Evolutionary conservation across 2,888 invertebrate species (phyloP).

Genomic region (Oxycera nigricornis): DNA sequence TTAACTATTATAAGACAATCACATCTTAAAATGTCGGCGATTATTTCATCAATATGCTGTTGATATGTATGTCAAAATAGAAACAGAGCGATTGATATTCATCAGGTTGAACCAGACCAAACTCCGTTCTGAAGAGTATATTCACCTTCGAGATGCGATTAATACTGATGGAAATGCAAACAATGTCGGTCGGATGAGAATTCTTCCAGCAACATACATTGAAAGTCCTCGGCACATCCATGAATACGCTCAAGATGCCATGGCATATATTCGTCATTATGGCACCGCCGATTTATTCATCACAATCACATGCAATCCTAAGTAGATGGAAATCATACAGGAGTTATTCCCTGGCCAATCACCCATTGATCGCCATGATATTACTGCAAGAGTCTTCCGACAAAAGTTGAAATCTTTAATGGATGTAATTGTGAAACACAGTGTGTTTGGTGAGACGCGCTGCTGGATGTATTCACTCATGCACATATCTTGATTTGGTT

Average conservation of each 20-base stretch:
- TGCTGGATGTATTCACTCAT: slow-evolving; percentile 53
- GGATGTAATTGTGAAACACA: slow-evolving; percentile 47
- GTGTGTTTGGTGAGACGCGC: slow-evolving; percentile 50
- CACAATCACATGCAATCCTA: no score
- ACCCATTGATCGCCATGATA: no score
- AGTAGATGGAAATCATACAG: no score
- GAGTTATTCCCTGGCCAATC: no score
- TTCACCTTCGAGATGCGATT: slow-evolving; percentile 15
- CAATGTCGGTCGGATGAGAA: no score
- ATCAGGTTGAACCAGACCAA: slow-evolving; percentile 42
- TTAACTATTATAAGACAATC: slow-evolving; percentile 35
- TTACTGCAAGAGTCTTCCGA: slow-evolving; percentile 55
- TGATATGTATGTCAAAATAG: slow-evolving; percentile 23
- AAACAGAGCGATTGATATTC: neutral
- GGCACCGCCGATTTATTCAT: no score
- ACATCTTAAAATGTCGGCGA: slow-evolving; percentile 39
- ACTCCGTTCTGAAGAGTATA: slow-evolving; percentile 45
- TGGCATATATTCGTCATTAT: no score
- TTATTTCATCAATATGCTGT: slow-evolving; percentile 40
- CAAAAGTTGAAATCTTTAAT: slow-evolving; percentile 47
- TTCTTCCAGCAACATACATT: no score
- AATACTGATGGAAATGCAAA: no score
- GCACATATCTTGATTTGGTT: slow-evolving; percentile 49
- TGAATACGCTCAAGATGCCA: no score
- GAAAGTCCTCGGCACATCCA: no score